Base-by-base conservation (phyloP, 1,140 invertebrate species). In the Nixonia krombeini region DNA sequence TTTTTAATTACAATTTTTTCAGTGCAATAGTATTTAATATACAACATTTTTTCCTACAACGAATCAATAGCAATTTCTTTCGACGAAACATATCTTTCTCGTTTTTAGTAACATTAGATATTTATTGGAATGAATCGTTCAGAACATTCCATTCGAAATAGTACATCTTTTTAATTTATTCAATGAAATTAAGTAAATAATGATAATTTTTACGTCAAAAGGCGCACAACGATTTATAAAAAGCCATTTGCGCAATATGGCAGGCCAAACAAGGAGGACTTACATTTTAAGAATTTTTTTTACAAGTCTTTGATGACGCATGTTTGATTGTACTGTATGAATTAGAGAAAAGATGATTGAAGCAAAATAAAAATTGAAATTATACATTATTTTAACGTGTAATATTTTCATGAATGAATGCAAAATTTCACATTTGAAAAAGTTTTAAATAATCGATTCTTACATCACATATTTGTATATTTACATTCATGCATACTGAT, bases 211-310 rank as follows among this genome's bases (percentile, higher is more conserved):
- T 58, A 53, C 28, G 67, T 61, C 40, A 55, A 12, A 51, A 64
- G 40, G 33, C 66, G 66, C 66, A 70, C 66, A 70, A 70, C 61
- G 67, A 70, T n/a, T n/a, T 58, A 51, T 55, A 50, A 51, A 63
- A 25, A 58, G 53, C 55, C 50, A 61, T 61, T 58, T 56, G 61
- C 55, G 41, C 49, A n/a, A 41, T 40, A 37, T 42, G 53, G 58
- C 45, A 33, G 45, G 59, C 55, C 66, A 64, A 69, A 63, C 49
- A 26, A 35, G 47, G 45, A 56, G 59, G 55, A 64, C 44, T 63
- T 67, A 28, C 16, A 56, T 38, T 51, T 40, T 67, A 67, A 67
- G 57, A 10, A 61, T 21, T 25, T 57, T 61, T 68, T 68, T 62
- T 56, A 58, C 44, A 41, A 2, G 10, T n/a, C 8, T 2, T 31